Base-by-base conservation (phyloP, 2,888 invertebrate genomes). In the Oegoconia quadripuncta region DNA sequence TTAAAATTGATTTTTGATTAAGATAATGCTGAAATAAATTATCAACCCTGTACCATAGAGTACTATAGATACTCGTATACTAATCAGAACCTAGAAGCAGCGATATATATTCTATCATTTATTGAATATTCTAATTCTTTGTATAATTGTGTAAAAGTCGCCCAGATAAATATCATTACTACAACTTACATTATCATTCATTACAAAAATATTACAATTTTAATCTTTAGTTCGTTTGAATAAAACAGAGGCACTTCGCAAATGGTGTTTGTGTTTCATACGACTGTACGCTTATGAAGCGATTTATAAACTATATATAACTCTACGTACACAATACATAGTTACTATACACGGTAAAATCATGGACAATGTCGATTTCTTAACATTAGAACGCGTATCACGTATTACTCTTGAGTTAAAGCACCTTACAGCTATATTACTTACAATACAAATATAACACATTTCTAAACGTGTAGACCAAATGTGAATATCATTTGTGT, bases 341-440 rank as follows among this genome's bases (percentile, higher is more conserved):
- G 17, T 16, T 16, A 27, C 17, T 11, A 30, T 11, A 30, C 30
- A 18, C 11, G 6, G 6, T 26, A 26, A 3, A 26, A 22, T 22
- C 26, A 40, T 16, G 17, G 25, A 41, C 34, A 41, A 29, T 35
- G 34, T 30, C 55, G 58, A 52, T 55, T 47, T 52, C 56, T 60
- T 61, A 59, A 52, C 48, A 55, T 54, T 55, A 52, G 52, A 56
- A 61, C 59, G 64, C 71, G 72, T 80, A 81, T 83, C 80, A 81
- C 79, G 73, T 73, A 69, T 74, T 76, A 77, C 56, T 69, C 66
- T n/a, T 74, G 79, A 78, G 76, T 81, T 78, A 81, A 84, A 83
- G 83, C 86, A 74, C 69, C 81, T 81, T 80, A 86, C 48, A 64
- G 55, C 64, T 76, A 78, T 30, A 38, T 39, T 39, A 64, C 44